Evolutionary conservation across 2,797 vertebrate genomes (phyloP).

Genomic region (Sebastiscus tertius): DNA sequence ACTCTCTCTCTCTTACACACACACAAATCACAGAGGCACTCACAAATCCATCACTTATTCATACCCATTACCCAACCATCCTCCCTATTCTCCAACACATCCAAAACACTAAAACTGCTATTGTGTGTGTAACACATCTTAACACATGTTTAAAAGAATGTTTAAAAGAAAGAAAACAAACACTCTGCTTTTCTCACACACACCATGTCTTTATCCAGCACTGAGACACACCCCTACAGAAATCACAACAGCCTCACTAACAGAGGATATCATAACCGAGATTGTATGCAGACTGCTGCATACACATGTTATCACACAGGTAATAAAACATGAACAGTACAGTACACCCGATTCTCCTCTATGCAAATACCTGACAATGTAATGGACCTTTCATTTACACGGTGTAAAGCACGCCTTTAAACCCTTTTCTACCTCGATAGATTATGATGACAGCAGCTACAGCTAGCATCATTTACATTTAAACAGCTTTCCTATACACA

Average conservation of each 20-base stretch:
- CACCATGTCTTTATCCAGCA: slow-evolving; percentile 1
- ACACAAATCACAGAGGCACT: neutral
- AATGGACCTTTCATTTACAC: neutral
- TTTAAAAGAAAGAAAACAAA: neutral
- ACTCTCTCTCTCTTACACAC: too few relatives aligned
- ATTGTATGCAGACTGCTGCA: neutral
- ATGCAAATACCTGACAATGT: neutral
- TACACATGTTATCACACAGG: neutral
- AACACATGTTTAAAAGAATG: neutral
- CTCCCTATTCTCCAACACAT: neutral
- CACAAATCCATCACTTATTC: slow-evolving; percentile 12
- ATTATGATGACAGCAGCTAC: neutral
- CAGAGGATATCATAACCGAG: neutral
- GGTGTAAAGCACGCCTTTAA: neutral
- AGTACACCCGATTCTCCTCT: neutral
- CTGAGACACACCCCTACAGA: slow-evolving; percentile 23
- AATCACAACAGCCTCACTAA: slow-evolving; percentile 30
- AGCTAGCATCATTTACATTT: neutral
- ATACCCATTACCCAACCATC: neutral
- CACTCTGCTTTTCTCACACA: slow-evolving; percentile 5
- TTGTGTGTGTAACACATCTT: neutral
- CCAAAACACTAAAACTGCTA: neutral
- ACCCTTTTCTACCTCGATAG: neutral
- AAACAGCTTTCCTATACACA: neutral
- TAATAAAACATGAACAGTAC: neutral